Conservation (phyloP, 2,888 invertebrate species). For the Hartigia nigra region DNA sequence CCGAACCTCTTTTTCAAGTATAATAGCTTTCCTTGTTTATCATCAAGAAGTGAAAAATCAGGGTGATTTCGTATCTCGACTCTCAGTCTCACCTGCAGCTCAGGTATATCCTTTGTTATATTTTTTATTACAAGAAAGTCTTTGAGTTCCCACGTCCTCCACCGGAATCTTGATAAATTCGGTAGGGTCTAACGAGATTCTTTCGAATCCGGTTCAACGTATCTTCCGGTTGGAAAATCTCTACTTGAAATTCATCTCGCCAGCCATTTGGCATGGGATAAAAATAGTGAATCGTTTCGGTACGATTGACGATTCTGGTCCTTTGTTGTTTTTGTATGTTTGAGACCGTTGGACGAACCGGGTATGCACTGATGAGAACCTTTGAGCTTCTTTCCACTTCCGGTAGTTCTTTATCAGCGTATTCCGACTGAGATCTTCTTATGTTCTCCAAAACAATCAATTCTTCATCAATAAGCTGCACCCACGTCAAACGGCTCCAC, state of each 20-base stretch:
- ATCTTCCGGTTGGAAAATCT: not conserved
- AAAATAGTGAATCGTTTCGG: not conserved
- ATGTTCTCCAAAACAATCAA: not conserved
- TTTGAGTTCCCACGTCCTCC: not conserved
- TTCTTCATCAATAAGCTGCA: not conserved
- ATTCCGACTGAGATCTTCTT: not conserved
- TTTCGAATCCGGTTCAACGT: not conserved
- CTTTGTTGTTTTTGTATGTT: not conserved
- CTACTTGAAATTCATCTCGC: not conserved
- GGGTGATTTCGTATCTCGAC: not conserved
- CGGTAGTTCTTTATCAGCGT: not conserved
- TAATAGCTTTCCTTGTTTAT: not conserved
- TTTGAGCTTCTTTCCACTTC: not conserved
- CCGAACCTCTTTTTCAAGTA: not conserved
- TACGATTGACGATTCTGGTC: not conserved
- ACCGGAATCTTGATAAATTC: not conserved
- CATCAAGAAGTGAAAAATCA: not conserved
- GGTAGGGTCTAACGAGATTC: not conserved
- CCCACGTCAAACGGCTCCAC: not conserved
- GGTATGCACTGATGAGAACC: not conserved
- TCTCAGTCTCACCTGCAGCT: not conserved
- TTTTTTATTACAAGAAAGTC: not conserved
- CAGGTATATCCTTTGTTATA: not conserved
- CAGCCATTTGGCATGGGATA: not conserved
- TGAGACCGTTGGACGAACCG: not conserved